These are phyloP conservation scores for Gallinago jamesoni DNA, from an alignment of 2,113 vertebrate genomes.

Conservation along the genomic window DNA sequence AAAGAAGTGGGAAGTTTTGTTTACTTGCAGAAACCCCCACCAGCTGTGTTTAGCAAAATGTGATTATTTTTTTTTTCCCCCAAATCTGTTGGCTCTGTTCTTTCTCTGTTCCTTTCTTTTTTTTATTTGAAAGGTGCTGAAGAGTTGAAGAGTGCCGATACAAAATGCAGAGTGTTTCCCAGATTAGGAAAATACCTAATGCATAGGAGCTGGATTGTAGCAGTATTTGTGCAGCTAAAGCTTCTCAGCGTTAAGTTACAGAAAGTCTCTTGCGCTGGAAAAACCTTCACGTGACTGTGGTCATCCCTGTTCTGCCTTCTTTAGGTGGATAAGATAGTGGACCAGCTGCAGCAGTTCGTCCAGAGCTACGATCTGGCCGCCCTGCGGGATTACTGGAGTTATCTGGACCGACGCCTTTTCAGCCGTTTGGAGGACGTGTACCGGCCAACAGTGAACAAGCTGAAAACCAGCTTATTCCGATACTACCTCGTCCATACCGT, in stretches of 20 bases:
- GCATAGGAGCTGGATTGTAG: background rate
- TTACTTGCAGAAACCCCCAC: background rate
- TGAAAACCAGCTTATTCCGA: slow-evolving; percentile 92
- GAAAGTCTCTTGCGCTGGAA: background rate
- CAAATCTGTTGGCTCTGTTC: background rate
- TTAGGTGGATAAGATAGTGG: slow-evolving; percentile 97
- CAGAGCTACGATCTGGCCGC: slow-evolving; percentile 87
- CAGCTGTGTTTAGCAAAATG: background rate
- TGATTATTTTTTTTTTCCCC: background rate
- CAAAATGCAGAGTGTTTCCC: background rate
- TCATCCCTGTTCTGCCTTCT: background rate
- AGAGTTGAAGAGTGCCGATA: background rate
- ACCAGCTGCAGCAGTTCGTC: slow-evolving; percentile 90
- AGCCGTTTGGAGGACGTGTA: slow-evolving; percentile 93
- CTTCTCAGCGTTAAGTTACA: background rate
- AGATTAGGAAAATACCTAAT: background rate
- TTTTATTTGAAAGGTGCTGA: background rate
- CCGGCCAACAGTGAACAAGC: slow-evolving; percentile 88
- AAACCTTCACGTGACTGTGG: background rate
- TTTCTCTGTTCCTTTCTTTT: background rate
- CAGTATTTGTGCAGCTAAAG: background rate
- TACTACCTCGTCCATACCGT: slow-evolving; percentile 89
- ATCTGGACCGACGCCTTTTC: slow-evolving; percentile 91
- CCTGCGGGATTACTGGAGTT: slow-evolving; percentile 92
- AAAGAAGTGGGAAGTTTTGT: background rate